phyloP scores from a whole-genome alignment of 2,888 invertebrate species.

The Strigamia maritima region DNA sequence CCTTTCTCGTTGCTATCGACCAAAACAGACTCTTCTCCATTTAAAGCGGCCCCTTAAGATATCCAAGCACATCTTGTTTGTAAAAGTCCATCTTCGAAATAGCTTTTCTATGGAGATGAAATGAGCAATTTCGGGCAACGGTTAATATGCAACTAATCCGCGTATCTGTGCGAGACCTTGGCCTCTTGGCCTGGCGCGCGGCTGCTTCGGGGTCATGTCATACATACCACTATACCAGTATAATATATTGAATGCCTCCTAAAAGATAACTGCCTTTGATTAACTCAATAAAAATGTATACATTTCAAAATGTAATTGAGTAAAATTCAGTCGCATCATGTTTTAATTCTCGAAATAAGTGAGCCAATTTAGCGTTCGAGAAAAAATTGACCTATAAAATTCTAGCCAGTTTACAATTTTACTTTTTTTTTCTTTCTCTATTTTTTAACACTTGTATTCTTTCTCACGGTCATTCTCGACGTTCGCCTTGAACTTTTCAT shows the following conservation, averaged over 20 bases:
- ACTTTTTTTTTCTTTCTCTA: neutral
- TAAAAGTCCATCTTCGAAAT: slow-evolving; percentile 20
- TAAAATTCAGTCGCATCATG: neutral
- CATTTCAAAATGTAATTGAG: neutral
- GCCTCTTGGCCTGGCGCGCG: slow-evolving; percentile 17
- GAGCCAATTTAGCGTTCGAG: no score
- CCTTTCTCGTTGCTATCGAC: neutral
- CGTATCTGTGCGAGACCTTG: slow-evolving; percentile 19
- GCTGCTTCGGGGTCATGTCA: slow-evolving; percentile 14
- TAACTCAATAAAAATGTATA: neutral
- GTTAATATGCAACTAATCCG: slow-evolving; percentile 27
- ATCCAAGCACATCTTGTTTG: slow-evolving; percentile 20
- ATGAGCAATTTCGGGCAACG: slow-evolving; percentile 19
- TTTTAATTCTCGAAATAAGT: neutral
- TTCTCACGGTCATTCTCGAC: slow-evolving; percentile 7
- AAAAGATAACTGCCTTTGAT: slow-evolving; percentile 14
- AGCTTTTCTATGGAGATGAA: slow-evolving; percentile 25
- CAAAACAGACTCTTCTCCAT: slow-evolving; percentile 24
- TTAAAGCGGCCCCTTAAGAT: slow-evolving; percentile 24
- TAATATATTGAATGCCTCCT: slow-evolving; percentile 3
- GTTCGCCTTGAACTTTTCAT: slow-evolving; percentile 24
- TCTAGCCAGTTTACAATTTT: no score
- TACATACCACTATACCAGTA: slow-evolving; percentile 8
- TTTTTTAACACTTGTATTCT: neutral
- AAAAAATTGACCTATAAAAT: no score